Base-by-base conservation (phyloP, 2,797 vertebrate genomes). In the Cynopterus sphinx region DNA sequence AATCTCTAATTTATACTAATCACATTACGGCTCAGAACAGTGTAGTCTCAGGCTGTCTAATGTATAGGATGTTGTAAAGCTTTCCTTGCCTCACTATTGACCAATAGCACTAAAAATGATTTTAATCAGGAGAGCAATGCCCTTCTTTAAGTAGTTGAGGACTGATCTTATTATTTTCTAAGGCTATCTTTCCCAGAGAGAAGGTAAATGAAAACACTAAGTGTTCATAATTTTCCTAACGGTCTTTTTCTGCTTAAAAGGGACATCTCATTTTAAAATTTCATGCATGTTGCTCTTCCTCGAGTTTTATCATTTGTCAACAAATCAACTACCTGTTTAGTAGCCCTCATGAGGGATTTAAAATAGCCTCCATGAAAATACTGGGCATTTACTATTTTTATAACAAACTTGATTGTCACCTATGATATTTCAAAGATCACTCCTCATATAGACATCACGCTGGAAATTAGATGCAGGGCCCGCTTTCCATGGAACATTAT, bases 401-500 rank as follows among this genome's bases (percentile, higher is more conserved):
- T 98, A 98, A 98, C 98, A 98, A 98, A 99, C 98, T 96, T 98
- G 98, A 98, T 98, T 98, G 98, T 98, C 98, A 98, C 98, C 98
- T 98, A 98, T 98, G 98, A 98, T 99, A 98, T 99, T 99, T 98
- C 98, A 98, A 98, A 98, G 98, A 98, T 98, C 98, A 98, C 98
- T 98, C 97, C 98, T 98, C 98, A 98, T 98, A 98, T 98, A 99
- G 98, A 98, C 98, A 98, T 99, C 99, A 98, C 84, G 97, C 98
- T 98, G 98, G 98, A 98, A 99, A 99, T 99, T 97, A 99, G 98
- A 99, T 98, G 98, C 98, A 98, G 98, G 97, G 98, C 98, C 98
- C 84, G 98, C 98, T 98, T 98, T 98, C 98, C 98, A 99, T 98
- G 98, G 98, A 98, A 98, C 98, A 99, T 99, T 99, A 99, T 98